Evolutionary conservation across 92 coral and sea anemone genomes (phyloP).

Genomic region (Scolanthus callimorphus): DNA sequence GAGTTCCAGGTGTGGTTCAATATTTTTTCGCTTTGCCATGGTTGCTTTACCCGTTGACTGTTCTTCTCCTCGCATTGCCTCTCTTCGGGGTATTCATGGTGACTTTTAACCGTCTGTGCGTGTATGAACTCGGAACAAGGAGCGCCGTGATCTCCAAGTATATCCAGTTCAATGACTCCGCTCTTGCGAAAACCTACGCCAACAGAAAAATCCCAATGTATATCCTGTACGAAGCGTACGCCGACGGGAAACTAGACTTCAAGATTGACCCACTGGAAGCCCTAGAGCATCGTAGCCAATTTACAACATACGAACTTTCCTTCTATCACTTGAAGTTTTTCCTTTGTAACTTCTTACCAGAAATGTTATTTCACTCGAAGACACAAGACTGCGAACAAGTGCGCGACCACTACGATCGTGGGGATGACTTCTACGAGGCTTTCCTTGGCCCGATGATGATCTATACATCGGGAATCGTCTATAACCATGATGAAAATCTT

Average conservation of each 20-base stretch:
- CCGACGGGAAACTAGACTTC: conserved; percentile 94
- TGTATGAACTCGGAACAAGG: conserved; percentile 51
- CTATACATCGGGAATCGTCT: conserved; percentile 85
- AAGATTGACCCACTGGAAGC: conserved; percentile 86
- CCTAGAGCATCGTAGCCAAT: conserved; percentile 77
- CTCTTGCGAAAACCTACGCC: conserved; percentile 60
- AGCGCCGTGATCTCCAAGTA: conserved; percentile 47
- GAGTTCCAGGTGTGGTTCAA: conserved; percentile 77
- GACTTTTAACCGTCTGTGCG: conserved; percentile 72
- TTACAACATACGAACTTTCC: conserved; percentile 75
- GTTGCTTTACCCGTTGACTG: conserved; percentile 76
- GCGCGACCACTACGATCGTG: conserved; percentile 97
- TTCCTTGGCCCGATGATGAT: conserved; percentile 94
- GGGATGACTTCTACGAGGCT: conserved; percentile 92
- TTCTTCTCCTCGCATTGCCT: conserved; percentile 57
- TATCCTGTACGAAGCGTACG: conserved; percentile 88
- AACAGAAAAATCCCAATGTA: conserved; percentile 77
- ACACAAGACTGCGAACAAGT: conserved; percentile 94
- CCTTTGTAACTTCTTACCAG: conserved; percentile 79
- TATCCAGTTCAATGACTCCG: conserved; percentile 67
- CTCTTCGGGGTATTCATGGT: conserved; percentile 68
- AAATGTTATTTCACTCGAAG: conserved; percentile 83
- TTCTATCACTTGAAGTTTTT: conserved; percentile 82
- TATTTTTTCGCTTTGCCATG: conserved; percentile 73
- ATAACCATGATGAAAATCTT: conserved; percentile 60